Conservation (phyloP, 2,797 vertebrate species). For the Cossypha caffra region DNA sequence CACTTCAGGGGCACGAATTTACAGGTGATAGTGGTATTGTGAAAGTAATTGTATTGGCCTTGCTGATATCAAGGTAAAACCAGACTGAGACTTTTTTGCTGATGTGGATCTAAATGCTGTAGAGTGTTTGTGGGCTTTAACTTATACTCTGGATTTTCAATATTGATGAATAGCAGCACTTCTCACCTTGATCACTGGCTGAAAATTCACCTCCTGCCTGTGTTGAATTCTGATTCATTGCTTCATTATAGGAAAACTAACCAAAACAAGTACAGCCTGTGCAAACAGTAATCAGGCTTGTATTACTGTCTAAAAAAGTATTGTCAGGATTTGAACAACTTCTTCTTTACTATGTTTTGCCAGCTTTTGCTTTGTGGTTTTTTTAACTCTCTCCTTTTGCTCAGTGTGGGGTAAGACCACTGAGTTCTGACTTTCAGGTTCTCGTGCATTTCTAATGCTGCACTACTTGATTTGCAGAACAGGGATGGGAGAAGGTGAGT, state of each 20-base stretch:
- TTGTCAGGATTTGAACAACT: background rate
- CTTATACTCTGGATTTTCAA: background rate
- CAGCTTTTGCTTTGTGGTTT: background rate
- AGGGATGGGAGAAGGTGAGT: slow-evolving; percentile 11
- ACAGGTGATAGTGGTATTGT: background rate
- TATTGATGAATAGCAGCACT: background rate
- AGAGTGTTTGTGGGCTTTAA: background rate
- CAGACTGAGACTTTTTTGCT: background rate
- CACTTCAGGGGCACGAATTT: background rate
- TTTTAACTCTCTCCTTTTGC: background rate
- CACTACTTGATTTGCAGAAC: slow-evolving; percentile 1
- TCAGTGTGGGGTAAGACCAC: background rate
- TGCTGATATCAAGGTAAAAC: background rate
- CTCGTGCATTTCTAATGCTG: background rate
- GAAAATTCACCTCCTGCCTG: background rate
- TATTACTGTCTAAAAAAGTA: background rate
- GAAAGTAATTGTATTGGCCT: background rate
- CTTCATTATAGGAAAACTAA: background rate
- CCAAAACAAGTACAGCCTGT: background rate
- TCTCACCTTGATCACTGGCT: background rate
- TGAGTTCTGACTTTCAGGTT: slow-evolving; percentile 26
- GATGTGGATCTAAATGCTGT: background rate
- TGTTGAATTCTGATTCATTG: background rate
- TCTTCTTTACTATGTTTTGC: background rate
- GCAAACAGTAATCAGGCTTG: background rate